phyloP scores from a whole-genome alignment of 2,797 vertebrate species.

The Harpagifer antarcticus region DNA sequence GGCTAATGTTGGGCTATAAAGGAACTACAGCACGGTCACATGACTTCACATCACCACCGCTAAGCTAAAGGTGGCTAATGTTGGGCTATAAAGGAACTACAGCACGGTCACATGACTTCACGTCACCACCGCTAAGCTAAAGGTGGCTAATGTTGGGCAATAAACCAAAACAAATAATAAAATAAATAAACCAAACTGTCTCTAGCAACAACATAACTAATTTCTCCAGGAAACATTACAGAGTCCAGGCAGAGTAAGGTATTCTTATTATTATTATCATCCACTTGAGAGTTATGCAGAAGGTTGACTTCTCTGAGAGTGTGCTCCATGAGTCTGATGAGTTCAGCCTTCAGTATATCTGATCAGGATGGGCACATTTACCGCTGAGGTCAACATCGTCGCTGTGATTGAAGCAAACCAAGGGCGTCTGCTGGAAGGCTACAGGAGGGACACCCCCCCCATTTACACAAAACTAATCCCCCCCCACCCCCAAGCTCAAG shows the following conservation, averaged over 20 bases:
- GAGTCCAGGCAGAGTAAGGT: slow-evolving; percentile 67
- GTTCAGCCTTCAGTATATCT: slow-evolving; percentile 78
- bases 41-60: too few species aligned
- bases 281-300: slow-evolving; percentile 76
- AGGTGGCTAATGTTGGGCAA: too few species aligned
- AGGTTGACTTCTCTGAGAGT: slow-evolving; percentile 77
- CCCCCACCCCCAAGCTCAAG: slow-evolving; percentile 79
- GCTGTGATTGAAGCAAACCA: slow-evolving; percentile 78
- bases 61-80: too few species aligned
- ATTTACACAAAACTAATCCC: slow-evolving; percentile 82
- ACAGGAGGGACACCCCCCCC: slow-evolving; percentile 65
- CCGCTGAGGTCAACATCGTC: slow-evolving; percentile 76
- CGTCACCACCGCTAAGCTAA: too few species aligned
- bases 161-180: too few species aligned
- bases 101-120: too few species aligned
- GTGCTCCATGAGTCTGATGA: slow-evolving; percentile 80
- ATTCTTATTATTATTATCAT: slow-evolving; percentile 78
- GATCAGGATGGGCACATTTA: slow-evolving; percentile 72
- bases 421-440: slow-evolving; percentile 71
- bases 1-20: too few species aligned
- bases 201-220: too few species aligned
- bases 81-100: too few species aligned
- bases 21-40: too few species aligned
- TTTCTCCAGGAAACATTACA: slow-evolving; percentile 43
- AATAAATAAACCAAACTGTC: too few species aligned